A percentile compares a stretch with the other conserved stretches of the same genome.
phyloP scores from a whole-genome alignment of 2,888 invertebrate genomes.

The Chydorus sphaericus region DNA sequence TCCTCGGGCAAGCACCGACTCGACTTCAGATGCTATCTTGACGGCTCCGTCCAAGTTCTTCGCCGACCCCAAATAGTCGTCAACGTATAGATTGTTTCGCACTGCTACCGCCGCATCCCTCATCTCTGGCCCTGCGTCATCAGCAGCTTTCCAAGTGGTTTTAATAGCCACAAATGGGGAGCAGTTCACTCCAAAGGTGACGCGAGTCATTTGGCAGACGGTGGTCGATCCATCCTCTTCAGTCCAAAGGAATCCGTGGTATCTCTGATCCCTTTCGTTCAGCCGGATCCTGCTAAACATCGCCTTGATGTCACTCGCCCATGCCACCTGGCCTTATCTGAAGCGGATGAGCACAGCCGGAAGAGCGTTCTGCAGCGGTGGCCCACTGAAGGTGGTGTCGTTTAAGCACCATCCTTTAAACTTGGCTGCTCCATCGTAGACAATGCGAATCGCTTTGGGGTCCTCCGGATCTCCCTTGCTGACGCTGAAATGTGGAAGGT shows the following conservation, averaged over 20 bases:
- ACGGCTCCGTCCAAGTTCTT: not conserved
- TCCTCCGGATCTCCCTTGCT: not conserved
- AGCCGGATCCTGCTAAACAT: not conserved
- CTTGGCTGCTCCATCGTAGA: conserved; percentile 13
- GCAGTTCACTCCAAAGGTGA: conserved; percentile 15
- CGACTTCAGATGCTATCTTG: not conserved
- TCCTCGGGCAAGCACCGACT: not conserved
- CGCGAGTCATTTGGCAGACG: not conserved
- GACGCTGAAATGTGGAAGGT: conserved; percentile 5
- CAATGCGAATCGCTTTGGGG: conserved; percentile 13
- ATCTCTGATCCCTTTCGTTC: not conserved
- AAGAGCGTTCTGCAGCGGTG: conserved; percentile 9
- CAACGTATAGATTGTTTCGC: not conserved
- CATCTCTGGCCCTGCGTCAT: not conserved
- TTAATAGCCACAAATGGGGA: conserved; percentile 16
- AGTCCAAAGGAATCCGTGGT: not conserved
- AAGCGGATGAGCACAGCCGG: not conserved
- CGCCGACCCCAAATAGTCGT: not conserved
- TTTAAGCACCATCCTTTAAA: not conserved
- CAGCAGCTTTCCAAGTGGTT: conserved; percentile 9
- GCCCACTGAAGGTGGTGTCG: conserved; percentile 6
- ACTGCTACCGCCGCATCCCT: not conserved
- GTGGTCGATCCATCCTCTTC: not conserved
- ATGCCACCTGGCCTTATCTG: not conserved
- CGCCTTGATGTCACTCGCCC: not conserved